phyloP scores from a whole-genome alignment of 2,797 vertebrate genomes.

The Paedocypris micromegethes region DNA sequence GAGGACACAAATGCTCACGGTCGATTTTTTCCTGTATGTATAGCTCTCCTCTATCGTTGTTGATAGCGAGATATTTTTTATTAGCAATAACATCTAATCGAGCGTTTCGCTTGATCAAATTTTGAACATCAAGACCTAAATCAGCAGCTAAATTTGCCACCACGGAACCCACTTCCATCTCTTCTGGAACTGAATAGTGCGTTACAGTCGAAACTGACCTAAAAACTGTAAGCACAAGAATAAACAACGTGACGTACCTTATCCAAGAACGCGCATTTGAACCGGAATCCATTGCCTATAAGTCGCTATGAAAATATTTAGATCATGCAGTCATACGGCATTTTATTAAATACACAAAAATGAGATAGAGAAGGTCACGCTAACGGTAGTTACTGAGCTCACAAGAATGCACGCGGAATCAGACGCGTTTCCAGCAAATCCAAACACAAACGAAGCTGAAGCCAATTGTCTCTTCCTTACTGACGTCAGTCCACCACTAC shows the following conservation, averaged over 20 bases:
- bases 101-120: constrained; percentile 49
- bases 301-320: too few relatives aligned
- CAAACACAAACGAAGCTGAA: too few relatives aligned
- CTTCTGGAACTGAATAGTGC: constrained; percentile 59
- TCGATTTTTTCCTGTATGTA: constrained; percentile 58
- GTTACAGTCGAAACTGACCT: constrained; percentile 28
- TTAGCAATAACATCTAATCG: constrained; percentile 53
- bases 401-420: too few relatives aligned
- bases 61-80: constrained; percentile 54
- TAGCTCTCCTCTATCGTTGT: constrained; percentile 54
- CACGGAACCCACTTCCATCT: constrained; percentile 57
- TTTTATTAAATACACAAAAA: too few relatives aligned
- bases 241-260: constrained; percentile 50
- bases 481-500: too few relatives aligned
- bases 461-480: too few relatives aligned
- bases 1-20: constrained; percentile 49
- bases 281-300: too few relatives aligned
- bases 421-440: too few relatives aligned
- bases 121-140: constrained; percentile 52
- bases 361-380: too few relatives aligned
- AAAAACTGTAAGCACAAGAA: constrained; percentile 3
- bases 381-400: too few relatives aligned
- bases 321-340: too few relatives aligned
- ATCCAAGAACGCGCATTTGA: too few relatives aligned
- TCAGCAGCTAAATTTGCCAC: constrained; percentile 59